phyloP scores from a whole-genome alignment of 2,797 vertebrate species.

The Crenichthys baileyi region DNA sequence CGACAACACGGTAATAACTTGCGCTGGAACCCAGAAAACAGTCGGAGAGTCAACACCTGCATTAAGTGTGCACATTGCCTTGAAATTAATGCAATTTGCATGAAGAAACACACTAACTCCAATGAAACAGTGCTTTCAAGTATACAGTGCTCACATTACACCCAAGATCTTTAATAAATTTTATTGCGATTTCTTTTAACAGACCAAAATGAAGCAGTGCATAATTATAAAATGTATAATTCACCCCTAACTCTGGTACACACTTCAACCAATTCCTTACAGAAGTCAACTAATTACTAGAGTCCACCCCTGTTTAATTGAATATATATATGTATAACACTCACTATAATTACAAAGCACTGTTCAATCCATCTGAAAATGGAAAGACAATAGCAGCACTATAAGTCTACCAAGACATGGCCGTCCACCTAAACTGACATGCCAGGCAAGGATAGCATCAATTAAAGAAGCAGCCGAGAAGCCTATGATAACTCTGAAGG shows the following conservation, averaged over 20 bases:
- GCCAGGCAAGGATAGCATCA: not conserved
- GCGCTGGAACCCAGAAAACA: slow-evolving; percentile 5
- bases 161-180: not conserved
- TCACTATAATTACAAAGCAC: not conserved
- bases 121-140: not conserved
- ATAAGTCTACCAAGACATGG: not conserved
- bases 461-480: not conserved
- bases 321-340: not conserved
- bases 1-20: slow-evolving; percentile 28
- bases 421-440: not conserved
- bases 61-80: not conserved
- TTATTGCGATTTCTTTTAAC: not conserved
- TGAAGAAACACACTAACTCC: not conserved
- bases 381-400: not conserved
- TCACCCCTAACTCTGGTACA: not conserved
- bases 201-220: not conserved
- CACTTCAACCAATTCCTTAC: not conserved
- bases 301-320: not conserved
- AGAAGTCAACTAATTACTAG: not conserved
- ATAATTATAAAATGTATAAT: not conserved
- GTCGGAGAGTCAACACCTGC: slow-evolving; percentile 20
- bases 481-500: not conserved
- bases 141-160: not conserved
- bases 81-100: not conserved
- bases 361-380: not conserved